Percentiles rank a stretch among this genome's conserved stretches.
phyloP scores from a whole-genome alignment of 2,888 invertebrate species.

The Drosophila anceps region DNA sequence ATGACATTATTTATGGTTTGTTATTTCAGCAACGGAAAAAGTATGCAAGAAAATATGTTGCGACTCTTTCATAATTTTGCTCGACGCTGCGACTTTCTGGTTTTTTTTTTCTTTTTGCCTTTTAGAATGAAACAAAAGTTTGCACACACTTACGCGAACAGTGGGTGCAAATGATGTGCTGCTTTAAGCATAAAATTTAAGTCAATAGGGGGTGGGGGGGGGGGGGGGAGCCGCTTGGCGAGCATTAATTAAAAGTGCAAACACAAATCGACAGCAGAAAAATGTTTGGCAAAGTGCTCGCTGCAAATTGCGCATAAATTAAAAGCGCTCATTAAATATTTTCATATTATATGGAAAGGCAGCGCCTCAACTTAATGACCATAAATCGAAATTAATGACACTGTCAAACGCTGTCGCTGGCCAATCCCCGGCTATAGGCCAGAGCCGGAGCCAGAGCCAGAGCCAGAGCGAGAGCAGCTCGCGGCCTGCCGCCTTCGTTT shows the following conservation, averaged over 20 bases:
- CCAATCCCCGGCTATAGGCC: conserved; percentile 30
- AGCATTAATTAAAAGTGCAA: conserved; percentile 66
- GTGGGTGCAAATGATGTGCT: conserved; percentile 17
- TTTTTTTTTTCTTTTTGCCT: neutral
- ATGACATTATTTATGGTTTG: conserved; percentile 84
- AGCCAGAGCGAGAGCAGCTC: conserved; percentile 23
- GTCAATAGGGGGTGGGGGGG: conserved; percentile 24
- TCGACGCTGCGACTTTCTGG: conserved; percentile 10
- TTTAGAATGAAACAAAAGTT: conserved; percentile 56
- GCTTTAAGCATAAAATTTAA: conserved; percentile 65
- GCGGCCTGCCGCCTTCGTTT: conserved; percentile 49
- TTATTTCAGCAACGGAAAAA: conserved; percentile 77
- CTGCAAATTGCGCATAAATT: conserved; percentile 69
- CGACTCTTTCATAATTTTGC: conserved; percentile 79
- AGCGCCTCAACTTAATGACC: conserved; percentile 74
- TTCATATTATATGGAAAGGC: conserved; percentile 59
- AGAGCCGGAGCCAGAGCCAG: conserved; percentile 17
- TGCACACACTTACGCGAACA: conserved; percentile 10
- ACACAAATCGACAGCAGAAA: conserved; percentile 57
- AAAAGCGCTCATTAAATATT: conserved; percentile 73
- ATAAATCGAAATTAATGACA: conserved; percentile 81
- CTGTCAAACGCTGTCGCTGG: conserved; percentile 36
- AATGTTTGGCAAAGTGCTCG: conserved; percentile 22
- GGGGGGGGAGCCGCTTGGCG: conserved; percentile 9
- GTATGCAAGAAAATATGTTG: conserved; percentile 77